Conservation (phyloP, 2,888 invertebrate genomes). For the Nomada fabriciana region DNA sequence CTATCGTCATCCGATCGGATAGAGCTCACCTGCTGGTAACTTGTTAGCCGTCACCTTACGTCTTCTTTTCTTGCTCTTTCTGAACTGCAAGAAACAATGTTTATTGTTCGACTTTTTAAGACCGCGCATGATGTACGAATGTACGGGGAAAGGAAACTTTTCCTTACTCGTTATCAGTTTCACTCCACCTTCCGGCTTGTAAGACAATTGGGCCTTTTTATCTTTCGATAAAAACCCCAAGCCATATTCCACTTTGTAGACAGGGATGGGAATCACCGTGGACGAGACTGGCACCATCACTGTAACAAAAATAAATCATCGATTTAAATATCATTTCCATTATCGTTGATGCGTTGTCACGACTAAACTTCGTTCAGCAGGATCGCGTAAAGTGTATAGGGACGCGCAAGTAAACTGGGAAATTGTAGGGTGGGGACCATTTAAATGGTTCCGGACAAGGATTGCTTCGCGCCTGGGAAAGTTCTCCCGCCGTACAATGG, state of each 20-base stretch:
- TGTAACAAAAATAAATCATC: constrained; percentile 73
- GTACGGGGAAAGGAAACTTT: neutral
- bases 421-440: neutral
- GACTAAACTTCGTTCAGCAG: neutral
- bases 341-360: no score
- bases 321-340: neutral
- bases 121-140: no score
- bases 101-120: neutral
- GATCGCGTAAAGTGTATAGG: no score
- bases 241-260: constrained; percentile 87
- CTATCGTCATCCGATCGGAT: constrained; percentile 1
- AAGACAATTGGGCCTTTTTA: constrained; percentile 77
- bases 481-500: constrained; percentile 9
- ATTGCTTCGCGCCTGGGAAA: neutral
- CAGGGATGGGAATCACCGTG: constrained; percentile 88
- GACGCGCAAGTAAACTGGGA: no score
- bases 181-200: constrained; percentile 77
- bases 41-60: constrained; percentile 20
- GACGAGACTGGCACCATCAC: constrained; percentile 89
- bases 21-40: neutral
- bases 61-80: constrained; percentile 71
- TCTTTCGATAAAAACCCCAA: constrained; percentile 81
- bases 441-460: neutral
- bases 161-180: constrained; percentile 80
- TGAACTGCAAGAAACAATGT: constrained; percentile 69